Conservation (phyloP, 2,888 invertebrate species). For the Morpho helenor region DNA sequence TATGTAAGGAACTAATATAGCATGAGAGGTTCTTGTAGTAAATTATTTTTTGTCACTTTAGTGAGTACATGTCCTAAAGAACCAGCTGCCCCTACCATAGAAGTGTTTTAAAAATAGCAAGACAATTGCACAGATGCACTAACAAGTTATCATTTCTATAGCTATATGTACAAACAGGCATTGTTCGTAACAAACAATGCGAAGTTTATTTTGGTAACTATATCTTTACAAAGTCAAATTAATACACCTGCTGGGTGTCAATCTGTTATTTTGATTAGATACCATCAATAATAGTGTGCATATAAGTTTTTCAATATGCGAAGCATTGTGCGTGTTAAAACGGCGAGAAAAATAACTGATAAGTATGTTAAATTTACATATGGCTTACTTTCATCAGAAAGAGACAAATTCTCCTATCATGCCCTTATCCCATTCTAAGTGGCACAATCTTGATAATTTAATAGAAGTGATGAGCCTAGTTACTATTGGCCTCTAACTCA, state of each 20-base stretch:
- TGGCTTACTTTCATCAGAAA: too few relatives aligned
- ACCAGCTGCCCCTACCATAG: slow-evolving; percentile 36
- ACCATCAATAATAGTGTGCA: not conserved
- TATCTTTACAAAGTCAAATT: slow-evolving; percentile 1
- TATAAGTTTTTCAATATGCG: not conserved
- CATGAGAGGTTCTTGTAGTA: too few relatives aligned
- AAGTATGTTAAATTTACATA: too few relatives aligned
- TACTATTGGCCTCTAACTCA: too few relatives aligned
- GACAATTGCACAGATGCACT: slow-evolving; percentile 59
- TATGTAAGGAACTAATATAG: too few relatives aligned
- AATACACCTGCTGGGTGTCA: slow-evolving; percentile 8
- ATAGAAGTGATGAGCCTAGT: too few relatives aligned
- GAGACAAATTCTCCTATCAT: too few relatives aligned
- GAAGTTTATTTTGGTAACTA: slow-evolving; percentile 21
- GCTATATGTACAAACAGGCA: slow-evolving; percentile 39
- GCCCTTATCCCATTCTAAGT: too few relatives aligned
- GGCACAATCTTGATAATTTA: too few relatives aligned
- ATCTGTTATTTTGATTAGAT: not conserved
- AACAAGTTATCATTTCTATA: slow-evolving; percentile 32
- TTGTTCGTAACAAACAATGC: slow-evolving; percentile 35
- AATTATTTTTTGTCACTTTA: slow-evolving; percentile 3
- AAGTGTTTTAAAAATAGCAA: slow-evolving; percentile 63
- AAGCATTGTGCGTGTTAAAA: too few relatives aligned
- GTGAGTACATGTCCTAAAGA: slow-evolving; percentile 29
- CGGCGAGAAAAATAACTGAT: too few relatives aligned